Percentiles rank a stretch among this genome's conserved stretches.
These are phyloP conservation scores for Oxygymnocypris stewartii DNA, from an alignment of 2,113 vertebrate species.

Conservation along the genomic window DNA sequence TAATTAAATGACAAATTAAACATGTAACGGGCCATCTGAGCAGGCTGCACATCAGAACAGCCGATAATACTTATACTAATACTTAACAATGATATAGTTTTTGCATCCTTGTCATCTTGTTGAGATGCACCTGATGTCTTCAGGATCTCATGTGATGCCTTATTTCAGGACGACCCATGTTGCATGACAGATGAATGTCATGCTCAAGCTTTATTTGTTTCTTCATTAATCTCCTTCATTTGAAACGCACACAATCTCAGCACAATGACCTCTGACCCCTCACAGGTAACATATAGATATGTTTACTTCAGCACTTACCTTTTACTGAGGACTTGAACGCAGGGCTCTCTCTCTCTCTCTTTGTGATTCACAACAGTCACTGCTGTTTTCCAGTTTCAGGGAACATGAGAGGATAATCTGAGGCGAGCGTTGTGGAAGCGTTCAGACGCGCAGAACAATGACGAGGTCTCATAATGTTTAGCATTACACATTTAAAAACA, in stretches of 20 bases:
- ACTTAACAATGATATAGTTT: background rate
- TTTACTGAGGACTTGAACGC: slow-evolving; percentile 13
- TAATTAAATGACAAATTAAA: background rate
- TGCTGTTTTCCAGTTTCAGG: background rate
- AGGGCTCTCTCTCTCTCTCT: background rate
- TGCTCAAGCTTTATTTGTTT: background rate
- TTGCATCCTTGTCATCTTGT: background rate
- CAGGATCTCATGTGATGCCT: background rate
- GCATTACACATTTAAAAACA: slow-evolving; percentile 39
- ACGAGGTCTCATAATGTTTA: slow-evolving; percentile 22
- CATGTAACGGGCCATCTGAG: background rate
- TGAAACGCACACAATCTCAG: background rate
- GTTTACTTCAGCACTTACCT: slow-evolving; percentile 38
- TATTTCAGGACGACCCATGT: background rate
- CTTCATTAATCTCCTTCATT: background rate
- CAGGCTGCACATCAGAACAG: background rate
- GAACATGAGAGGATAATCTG: slow-evolving; percentile 3
- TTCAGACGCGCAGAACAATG: slow-evolving; percentile 38
- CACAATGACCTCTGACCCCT: background rate
- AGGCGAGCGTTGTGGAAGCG: slow-evolving; percentile 25
- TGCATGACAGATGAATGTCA: too few relatives aligned
- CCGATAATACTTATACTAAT: background rate
- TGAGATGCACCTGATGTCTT: background rate
- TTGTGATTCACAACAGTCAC: slow-evolving; percentile 6
- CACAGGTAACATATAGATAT: background rate